Evolutionary conservation across 2,113 vertebrate species (phyloP), one percentile per base, ranked within the genome.

Genomic region (Parotia lawesii): DNA sequence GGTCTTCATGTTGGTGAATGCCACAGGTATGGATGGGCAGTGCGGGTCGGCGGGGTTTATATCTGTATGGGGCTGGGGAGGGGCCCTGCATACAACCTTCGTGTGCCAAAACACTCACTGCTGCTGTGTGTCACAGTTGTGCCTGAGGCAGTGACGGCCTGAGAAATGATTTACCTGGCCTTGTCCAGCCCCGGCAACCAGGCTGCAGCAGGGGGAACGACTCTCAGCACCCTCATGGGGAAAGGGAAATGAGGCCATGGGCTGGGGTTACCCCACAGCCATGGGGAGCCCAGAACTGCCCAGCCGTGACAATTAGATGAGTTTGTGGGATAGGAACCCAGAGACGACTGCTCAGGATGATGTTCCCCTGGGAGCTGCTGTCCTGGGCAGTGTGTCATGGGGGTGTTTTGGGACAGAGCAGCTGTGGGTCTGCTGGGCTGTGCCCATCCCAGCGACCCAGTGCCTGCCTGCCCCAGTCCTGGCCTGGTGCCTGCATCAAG

Each of bases 111-210:
- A 80, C 80, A 84, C 83, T 29, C 5, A 9, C 15, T 72, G 79
- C 6, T 67, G 22, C 53, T 67, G 35, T 6, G 0, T 81, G 85
- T 81, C 92, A 71, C 35, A 50, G 87, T 51, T 71, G 80, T 81
- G 94, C 96, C 93, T 0, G 77, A 93, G 96, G 96, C 96, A 74
- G 40, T 37, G 5, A 76, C 65, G 67, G 80, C 77, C 87, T 92
- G 73, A 92, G 96, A 95, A 96, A 95, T 95, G 15, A 95, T 95
- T 95, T 94, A 95, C 94, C 87, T 15, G 19, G 56, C 51, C 60
- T 50, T 2, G 3, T 88, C 24, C n/a, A 75, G 71, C 58, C 54
- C 57, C 61, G 5, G 66, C 50, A 75, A 85, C 44, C 27, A 4
- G 25, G 37, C 66, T 86, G 40, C 51, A 79, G 47, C 53, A 28